These are phyloP conservation scores for Acropora tenuis DNA, from an alignment of 64 coral and sea anemone genomes.

Conservation along the genomic window DNA sequence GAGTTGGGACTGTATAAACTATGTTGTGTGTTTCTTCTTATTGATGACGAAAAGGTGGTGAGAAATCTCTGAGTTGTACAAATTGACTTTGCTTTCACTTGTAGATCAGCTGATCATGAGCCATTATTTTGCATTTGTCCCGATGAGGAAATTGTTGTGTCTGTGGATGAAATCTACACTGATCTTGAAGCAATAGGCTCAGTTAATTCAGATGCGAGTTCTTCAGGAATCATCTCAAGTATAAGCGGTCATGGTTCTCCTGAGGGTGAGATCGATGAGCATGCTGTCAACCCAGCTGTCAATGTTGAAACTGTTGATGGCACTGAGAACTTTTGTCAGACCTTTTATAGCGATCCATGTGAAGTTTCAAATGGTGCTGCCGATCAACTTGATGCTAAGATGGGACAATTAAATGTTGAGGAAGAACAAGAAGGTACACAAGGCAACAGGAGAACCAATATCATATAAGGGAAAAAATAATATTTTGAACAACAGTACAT, in stretches of 20 bases:
- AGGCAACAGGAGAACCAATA: not conserved
- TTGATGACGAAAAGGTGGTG: too few relatives aligned
- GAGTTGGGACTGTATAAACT: too few relatives aligned
- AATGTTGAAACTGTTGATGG: slow-evolving; percentile 5
- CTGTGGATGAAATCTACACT: slow-evolving; percentile 75
- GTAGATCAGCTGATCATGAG: slow-evolving; percentile 58
- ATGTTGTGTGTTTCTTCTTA: too few relatives aligned
- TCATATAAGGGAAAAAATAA: not conserved
- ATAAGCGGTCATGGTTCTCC: slow-evolving; percentile 76
- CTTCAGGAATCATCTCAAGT: slow-evolving; percentile 75
- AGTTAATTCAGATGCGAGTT: slow-evolving; percentile 6
- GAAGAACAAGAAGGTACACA: slow-evolving; percentile 58
- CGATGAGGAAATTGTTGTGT: slow-evolving; percentile 68
- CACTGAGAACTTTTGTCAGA: slow-evolving; percentile 37
- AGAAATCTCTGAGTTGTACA: too few relatives aligned
- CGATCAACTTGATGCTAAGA: not conserved
- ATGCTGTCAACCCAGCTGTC: not conserved
- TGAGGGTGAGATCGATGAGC: slow-evolving; percentile 17
- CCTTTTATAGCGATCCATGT: not conserved
- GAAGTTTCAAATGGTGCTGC: not conserved
- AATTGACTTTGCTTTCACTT: not conserved
- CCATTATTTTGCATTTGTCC: slow-evolving; percentile 78
- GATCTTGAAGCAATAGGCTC: slow-evolving; percentile 33
- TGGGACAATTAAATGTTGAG: slow-evolving; percentile 1
- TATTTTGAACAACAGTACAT: too few relatives aligned